phyloP scores from a whole-genome alignment of 2,888 invertebrate genomes.

The Allacma fusca region DNA sequence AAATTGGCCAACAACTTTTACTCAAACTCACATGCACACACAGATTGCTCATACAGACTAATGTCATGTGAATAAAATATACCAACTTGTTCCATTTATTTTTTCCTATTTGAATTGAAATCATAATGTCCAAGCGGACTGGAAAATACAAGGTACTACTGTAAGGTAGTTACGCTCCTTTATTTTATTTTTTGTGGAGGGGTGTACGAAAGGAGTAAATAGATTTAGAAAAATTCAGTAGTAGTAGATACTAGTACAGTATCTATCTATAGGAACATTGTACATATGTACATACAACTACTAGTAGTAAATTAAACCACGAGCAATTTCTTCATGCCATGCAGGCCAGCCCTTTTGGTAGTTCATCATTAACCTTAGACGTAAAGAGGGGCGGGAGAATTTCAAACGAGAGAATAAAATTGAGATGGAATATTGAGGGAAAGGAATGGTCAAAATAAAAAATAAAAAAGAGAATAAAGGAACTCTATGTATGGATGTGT shows the following conservation, averaged over 20 bases:
- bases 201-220: too few species aligned
- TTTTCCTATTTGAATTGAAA: constrained; percentile 12
- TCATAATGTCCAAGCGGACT: not conserved
- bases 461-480: not conserved
- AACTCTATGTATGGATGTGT: not conserved
- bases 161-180: too few species aligned
- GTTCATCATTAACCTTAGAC: not conserved
- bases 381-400: not conserved
- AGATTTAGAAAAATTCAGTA: too few species aligned
- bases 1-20: constrained; percentile 8
- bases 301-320: too few species aligned
- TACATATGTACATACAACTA: too few species aligned
- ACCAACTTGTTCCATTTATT: constrained; percentile 16
- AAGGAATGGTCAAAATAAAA: not conserved
- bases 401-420: not conserved
- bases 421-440: not conserved
- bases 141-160: too few species aligned
- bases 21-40: constrained; percentile 13
- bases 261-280: too few species aligned
- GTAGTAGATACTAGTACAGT: too few species aligned
- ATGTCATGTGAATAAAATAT: constrained; percentile 16
- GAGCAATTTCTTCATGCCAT: not conserved
- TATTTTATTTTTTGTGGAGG: too few species aligned
- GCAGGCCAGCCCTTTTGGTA: not conserved
- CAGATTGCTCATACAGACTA: not conserved